Base-by-base conservation (phyloP, 2,888 invertebrate species). In the Omphaloscelis lunosa region DNA sequence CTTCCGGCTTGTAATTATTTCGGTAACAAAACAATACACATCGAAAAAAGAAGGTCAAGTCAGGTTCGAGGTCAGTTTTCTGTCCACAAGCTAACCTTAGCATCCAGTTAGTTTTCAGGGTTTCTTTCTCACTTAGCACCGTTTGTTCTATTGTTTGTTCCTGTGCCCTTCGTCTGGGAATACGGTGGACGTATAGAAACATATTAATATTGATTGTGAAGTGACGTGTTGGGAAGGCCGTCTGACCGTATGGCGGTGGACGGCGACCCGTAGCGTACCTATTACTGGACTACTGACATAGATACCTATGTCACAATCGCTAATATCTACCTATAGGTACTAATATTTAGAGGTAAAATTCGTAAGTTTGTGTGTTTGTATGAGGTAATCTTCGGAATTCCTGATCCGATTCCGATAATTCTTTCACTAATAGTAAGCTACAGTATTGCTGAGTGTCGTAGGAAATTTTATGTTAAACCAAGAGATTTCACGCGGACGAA, bases 131-230 rank as follows among this genome's bases (percentile, higher is more conserved):
- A 76, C 75, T 83, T 73, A 78, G 53, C 61, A 71, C n/a, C 66
- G 61, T 79, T 78, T 59, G 72, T 81, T 82, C 34, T 65, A 66
- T 77, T 66, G 78, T 78, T 59, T 39, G 61, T 72, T 81, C 84
- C 80, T 59, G 83, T 72, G 70, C 72, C 72, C 72, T 75, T 75
- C 41, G 74, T 34, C 48, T 75, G 74, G 68, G 86, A 75, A 85
- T 73, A 71, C 73, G 53, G 65, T 68, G 62, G 56, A 51, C 62
- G 34, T 77, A 67, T 59, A 77, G 48, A 80, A 73, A 62, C 66
- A 73, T 77, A 86, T 86, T 86, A 83, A 86, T 86, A 85, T 86
- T 83, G 80, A 86, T 86, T 77, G 87, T 83, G 77, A 51, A 65
- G 75, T 80, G 85, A 83, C 75, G 80, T 71, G 74, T 23, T 29